A percentile compares a stretch with the other conserved stretches of the same genome.
These are phyloP conservation scores for Champsocephalus esox DNA, from an alignment of 2,797 vertebrate genomes.

Conservation along the genomic window DNA sequence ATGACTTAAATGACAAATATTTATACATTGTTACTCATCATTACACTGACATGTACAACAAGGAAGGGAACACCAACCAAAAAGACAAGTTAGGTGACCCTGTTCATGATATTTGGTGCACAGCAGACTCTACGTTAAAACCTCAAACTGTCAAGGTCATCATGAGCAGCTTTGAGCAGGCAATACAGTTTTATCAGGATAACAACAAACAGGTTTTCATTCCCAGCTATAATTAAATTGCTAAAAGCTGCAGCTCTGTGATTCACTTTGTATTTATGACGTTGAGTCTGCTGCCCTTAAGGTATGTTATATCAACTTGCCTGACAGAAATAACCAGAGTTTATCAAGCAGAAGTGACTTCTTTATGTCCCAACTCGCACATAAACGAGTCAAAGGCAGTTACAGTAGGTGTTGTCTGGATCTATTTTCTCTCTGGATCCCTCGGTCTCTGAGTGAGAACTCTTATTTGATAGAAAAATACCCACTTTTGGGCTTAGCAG, in stretches of 20 bases:
- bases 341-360: slow-evolving; percentile 49
- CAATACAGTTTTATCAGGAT: slow-evolving; percentile 27
- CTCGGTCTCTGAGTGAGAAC: slow-evolving; percentile 22
- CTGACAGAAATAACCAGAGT: slow-evolving; percentile 48
- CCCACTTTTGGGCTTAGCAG: slow-evolving; percentile 32
- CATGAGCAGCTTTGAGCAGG: slow-evolving; percentile 5
- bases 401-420: slow-evolving; percentile 35
- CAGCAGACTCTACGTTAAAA: neutral
- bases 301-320: slow-evolving; percentile 14
- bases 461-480: slow-evolving; percentile 45
- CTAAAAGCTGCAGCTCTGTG: slow-evolving; percentile 18
- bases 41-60: neutral
- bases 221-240: slow-evolving; percentile 2
- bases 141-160: slow-evolving; percentile 33
- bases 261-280: slow-evolving; percentile 27
- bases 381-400: slow-evolving; percentile 31
- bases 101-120: slow-evolving; percentile 4
- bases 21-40: slow-evolving; percentile 1
- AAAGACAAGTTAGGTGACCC: slow-evolving; percentile 9
- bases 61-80: neutral
- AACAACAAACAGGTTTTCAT: slow-evolving; percentile 25
- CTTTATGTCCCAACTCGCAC: slow-evolving; percentile 22
- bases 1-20: neutral
- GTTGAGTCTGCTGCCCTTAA: slow-evolving; percentile 1
- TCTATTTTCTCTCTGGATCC: slow-evolving; percentile 12